Percentiles rank a stretch among this genome's conserved stretches.
These are phyloP conservation scores for Entelurus aequoreus DNA, from an alignment of 2,113 vertebrate genomes.

Conservation along the genomic window DNA sequence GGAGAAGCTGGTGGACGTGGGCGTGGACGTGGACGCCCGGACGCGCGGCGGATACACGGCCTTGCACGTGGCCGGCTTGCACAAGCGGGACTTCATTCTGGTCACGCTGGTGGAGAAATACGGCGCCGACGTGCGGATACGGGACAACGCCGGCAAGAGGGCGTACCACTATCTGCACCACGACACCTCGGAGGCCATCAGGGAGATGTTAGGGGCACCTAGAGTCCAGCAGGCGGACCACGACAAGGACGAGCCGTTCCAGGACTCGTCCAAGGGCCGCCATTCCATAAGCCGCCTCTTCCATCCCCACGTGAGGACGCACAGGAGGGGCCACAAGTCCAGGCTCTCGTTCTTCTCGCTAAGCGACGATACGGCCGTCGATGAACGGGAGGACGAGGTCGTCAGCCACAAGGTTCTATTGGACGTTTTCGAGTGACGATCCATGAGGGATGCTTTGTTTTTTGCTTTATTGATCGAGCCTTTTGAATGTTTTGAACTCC, in stretches of 20 bases:
- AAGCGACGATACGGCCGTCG: slow-evolving; percentile 51
- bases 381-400: slow-evolving; percentile 45
- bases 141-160: slow-evolving; percentile 87
- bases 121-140: slow-evolving; percentile 67
- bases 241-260: slow-evolving; percentile 74
- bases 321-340: slow-evolving; percentile 77
- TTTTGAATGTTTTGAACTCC: too few relatives aligned
- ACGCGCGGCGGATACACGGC: slow-evolving; percentile 86
- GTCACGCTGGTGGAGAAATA: slow-evolving; percentile 74
- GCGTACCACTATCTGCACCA: slow-evolving; percentile 82
- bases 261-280: slow-evolving; percentile 76
- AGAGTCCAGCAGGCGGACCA: not conserved
- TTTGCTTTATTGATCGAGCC: too few relatives aligned
- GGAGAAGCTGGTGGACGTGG: slow-evolving; percentile 71
- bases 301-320: slow-evolving; percentile 59
- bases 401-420: slow-evolving; percentile 48
- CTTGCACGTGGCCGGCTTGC: slow-evolving; percentile 85
- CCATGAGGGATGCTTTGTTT: too few relatives aligned
- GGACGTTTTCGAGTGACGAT: slow-evolving; percentile 53
- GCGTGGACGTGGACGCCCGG: slow-evolving; percentile 68
- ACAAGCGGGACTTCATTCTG: slow-evolving; percentile 75
- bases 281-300: slow-evolving; percentile 82
- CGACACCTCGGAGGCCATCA: slow-evolving; percentile 53
- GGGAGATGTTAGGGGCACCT: slow-evolving; percentile 76
- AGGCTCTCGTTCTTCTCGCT: slow-evolving; percentile 61